Conservation (phyloP, 2,113 vertebrate species). For the Elgaria multicarinata region DNA sequence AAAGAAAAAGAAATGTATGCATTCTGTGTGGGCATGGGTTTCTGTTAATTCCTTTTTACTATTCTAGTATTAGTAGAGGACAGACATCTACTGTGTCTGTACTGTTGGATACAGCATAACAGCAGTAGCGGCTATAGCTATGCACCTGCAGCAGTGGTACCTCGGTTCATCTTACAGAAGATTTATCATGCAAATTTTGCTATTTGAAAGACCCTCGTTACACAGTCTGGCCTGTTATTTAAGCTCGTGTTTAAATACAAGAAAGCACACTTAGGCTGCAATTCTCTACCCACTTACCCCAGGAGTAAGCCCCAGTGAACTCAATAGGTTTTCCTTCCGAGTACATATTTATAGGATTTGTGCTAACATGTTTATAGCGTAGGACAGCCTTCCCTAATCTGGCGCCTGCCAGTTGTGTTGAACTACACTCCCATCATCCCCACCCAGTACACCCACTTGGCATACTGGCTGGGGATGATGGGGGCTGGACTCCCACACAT, state of each 20-base stretch:
- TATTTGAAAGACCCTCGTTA: background rate
- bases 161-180: background rate
- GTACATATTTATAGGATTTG: background rate
- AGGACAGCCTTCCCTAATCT: too few relatives aligned
- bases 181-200: conserved; percentile 14
- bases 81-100: background rate
- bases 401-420: too few relatives aligned
- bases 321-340: too few relatives aligned
- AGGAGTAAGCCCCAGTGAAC: background rate
- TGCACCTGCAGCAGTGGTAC: background rate
- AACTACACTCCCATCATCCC: too few relatives aligned
- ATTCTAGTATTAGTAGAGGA: conserved; percentile 22
- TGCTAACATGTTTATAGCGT: background rate
- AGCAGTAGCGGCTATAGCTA: background rate
- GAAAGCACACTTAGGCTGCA: background rate
- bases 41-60: background rate
- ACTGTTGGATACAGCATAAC: background rate
- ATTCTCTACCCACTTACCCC: background rate
- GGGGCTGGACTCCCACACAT: too few relatives aligned
- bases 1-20: background rate
- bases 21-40: background rate
- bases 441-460: too few relatives aligned
- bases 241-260: background rate
- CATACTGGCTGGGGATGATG: too few relatives aligned
- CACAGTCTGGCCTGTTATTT: conserved; percentile 8